Conservation (phyloP, 2,888 invertebrate genomes). For the Theretra japonica region DNA sequence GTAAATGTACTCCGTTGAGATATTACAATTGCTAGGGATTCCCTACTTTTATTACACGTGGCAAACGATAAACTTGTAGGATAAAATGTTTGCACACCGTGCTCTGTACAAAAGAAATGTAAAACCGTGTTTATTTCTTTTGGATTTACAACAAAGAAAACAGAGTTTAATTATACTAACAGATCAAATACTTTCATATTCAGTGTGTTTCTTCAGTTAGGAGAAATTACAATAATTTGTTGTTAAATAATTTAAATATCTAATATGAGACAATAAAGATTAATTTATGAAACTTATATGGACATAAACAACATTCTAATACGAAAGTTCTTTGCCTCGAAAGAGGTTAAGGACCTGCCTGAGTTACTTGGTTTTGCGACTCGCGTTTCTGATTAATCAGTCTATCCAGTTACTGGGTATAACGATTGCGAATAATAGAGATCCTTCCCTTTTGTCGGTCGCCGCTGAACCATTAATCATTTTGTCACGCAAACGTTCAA, state of each 20-base stretch:
- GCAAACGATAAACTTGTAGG: background rate
- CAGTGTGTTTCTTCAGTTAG: no score
- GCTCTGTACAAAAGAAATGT: background rate
- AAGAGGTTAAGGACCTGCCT: slow-evolving; percentile 2
- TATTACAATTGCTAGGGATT: slow-evolving; percentile 2
- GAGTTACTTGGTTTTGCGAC: background rate
- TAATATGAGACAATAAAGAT: no score
- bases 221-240: no score
- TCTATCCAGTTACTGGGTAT: background rate
- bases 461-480: background rate
- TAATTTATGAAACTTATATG: no score
- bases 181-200: no score
- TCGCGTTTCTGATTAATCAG: background rate
- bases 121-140: no score
- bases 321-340: background rate
- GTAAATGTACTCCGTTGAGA: background rate
- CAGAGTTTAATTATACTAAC: no score
- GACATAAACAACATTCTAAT: no score
- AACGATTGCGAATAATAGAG: background rate
- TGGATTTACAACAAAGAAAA: no score
- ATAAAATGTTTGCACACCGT: background rate
- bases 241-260: no score
- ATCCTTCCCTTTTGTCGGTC: background rate
- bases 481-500: background rate
- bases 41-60: background rate